phyloP scores from a whole-genome alignment of 2,797 vertebrate genomes.

The Anas capensis region DNA sequence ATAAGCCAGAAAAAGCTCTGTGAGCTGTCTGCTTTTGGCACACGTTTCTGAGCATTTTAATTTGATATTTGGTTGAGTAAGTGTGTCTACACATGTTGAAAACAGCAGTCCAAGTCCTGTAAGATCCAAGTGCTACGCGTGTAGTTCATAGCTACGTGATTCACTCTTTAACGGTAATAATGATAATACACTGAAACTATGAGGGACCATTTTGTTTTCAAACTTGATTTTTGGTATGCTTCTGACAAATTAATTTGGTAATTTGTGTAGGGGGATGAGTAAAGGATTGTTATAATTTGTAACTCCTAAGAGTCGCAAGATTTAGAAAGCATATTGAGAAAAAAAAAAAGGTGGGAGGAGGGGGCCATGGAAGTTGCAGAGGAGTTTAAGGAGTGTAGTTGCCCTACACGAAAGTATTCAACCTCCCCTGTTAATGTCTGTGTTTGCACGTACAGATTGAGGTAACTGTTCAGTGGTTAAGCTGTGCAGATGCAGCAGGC shows the following conservation, averaged over 20 bases:
- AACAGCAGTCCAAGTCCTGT: not conserved
- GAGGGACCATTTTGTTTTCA: not conserved
- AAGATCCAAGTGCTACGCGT: not conserved
- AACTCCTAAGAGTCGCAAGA: not conserved
- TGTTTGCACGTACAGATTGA: accelerated
- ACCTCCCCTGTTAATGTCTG: accelerated
- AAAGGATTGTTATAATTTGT: not conserved
- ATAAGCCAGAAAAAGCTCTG: not conserved
- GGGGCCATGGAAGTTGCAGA: not conserved
- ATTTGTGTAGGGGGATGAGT: not conserved
- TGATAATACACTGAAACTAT: accelerated
- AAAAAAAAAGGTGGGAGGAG: no score
- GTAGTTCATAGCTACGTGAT: accelerated
- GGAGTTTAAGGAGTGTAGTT: accelerated
- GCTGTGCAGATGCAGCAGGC: not conserved
- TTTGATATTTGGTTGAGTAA: not conserved
- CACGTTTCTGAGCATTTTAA: not conserved
- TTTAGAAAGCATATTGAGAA: not conserved
- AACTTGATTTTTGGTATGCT: not conserved
- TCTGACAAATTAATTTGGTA: not conserved
- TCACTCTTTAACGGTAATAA: not conserved
- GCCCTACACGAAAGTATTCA: not conserved
- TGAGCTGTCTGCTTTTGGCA: slow-evolving; percentile 8
- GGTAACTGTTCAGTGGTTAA: not conserved
- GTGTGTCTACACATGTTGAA: not conserved